phyloP scores from a whole-genome alignment of 1,140 invertebrate species.

The Melitaea cinxia region DNA sequence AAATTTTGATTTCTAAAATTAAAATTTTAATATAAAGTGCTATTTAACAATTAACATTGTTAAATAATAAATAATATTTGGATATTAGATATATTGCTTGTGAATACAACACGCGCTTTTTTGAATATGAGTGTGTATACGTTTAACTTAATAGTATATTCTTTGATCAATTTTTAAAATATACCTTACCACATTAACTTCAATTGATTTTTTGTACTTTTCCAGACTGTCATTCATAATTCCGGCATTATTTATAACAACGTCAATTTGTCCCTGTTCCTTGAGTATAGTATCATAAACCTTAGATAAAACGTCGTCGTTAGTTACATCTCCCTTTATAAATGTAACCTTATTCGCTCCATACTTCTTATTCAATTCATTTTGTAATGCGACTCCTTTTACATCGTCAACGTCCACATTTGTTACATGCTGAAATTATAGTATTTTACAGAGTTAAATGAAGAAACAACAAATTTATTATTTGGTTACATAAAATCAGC shows the following conservation, averaged over 20 bases:
- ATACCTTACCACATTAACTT: slow-evolving; percentile 56
- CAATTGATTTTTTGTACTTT: slow-evolving; percentile 46
- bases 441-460: neutral
- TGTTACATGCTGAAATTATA: slow-evolving; percentile 16
- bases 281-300: slow-evolving; percentile 82
- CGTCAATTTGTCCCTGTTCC: slow-evolving; percentile 82
- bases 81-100: too few species aligned
- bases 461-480: neutral
- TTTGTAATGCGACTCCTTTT: slow-evolving; percentile 17
- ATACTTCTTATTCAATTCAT: slow-evolving; percentile 36
- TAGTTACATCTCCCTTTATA: slow-evolving; percentile 84
- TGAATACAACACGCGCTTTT: too few species aligned
- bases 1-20: too few species aligned
- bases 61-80: too few species aligned
- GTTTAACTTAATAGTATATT: too few species aligned
- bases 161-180: neutral
- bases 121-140: too few species aligned
- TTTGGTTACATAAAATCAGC: too few species aligned
- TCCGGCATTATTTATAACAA: slow-evolving; percentile 86
- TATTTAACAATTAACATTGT: too few species aligned
- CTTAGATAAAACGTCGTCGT: slow-evolving; percentile 81
- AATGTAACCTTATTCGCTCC: slow-evolving; percentile 49
- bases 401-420: slow-evolving; percentile 14
- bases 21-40: too few species aligned
- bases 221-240: slow-evolving; percentile 48